Base-by-base conservation (phyloP, 1,140 invertebrate species). In the Cydia splendana region DNA sequence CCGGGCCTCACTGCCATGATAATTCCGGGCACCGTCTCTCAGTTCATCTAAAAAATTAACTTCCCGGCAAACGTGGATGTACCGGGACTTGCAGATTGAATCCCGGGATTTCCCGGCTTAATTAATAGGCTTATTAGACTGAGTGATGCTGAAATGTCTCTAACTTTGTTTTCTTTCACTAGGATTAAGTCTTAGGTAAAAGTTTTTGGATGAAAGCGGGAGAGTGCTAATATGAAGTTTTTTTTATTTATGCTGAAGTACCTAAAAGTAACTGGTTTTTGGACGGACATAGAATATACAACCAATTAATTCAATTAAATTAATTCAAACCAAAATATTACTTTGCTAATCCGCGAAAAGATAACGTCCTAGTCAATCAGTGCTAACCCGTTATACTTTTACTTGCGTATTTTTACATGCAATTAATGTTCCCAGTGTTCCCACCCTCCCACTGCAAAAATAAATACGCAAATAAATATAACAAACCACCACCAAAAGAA, bases 31-130 rank as follows among this genome's bases (percentile, higher is more conserved):
- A 15, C 30, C 65, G 67, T 71, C 67, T 38, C 67, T 71, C 38
- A 71, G 67, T 71, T 71, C 67, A 71, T 71, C 67, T 71, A 45
- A 71, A 71, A 71, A 71, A 71, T 71, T 71, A 71, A 71, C 67
- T 71, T 71, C 67, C 30, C 38, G 30, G 67, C 67, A 71, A 71
- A 71, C 34, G 67, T 71, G 67, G 34, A 71, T 71, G 65, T 69
- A 38, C 67, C 67, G 38, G 67, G 67, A 45, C 34, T 71, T 42
- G 30, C 24, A 71, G 67, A 71, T 71, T 71, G 67, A 71, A 71
- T 71, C 67, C 34, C 30, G n/a, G 30, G 57, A 62, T 24, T 57
- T 15, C n/a, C 30, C 4, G 57, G 67, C 67, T 71, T 62, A 71
- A 71, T 71, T 71, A 71, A 71, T 71, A 38, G 67, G 30, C 67